Evolutionary conservation across 1,140 invertebrate species (phyloP).

Genomic region (Eumeta japonica): DNA sequence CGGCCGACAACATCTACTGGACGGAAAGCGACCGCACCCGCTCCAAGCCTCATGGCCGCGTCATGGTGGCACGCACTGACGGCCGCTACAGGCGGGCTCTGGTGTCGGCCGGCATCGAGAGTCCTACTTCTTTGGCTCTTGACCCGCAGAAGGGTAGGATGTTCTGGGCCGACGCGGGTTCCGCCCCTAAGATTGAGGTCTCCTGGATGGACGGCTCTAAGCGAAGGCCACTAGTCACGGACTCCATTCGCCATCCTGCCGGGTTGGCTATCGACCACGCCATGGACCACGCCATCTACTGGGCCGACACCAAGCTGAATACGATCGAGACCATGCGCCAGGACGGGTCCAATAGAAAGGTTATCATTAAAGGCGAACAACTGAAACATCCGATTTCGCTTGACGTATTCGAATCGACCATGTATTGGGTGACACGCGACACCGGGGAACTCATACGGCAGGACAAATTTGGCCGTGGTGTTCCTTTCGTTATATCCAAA

Average conservation of each 20-base stretch:
- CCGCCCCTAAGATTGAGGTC: slow-evolving; percentile 81
- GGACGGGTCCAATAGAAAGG: slow-evolving; percentile 77
- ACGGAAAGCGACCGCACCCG: slow-evolving; percentile 80
- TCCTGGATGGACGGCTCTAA: slow-evolving; percentile 96
- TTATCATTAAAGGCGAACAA: slow-evolving; percentile 70
- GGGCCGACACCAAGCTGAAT: slow-evolving; percentile 93
- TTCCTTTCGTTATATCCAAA: slow-evolving; percentile 77
- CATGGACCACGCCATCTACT: slow-evolving; percentile 88
- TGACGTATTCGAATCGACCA: slow-evolving; percentile 88
- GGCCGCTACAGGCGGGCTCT: slow-evolving; percentile 84
- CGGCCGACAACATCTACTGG: slow-evolving; percentile 92
- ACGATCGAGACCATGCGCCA: slow-evolving; percentile 86
- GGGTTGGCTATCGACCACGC: slow-evolving; percentile 88
- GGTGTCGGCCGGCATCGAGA: slow-evolving; percentile 69
- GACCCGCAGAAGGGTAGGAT: slow-evolving; percentile 84
- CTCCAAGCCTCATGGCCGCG: slow-evolving; percentile 68
- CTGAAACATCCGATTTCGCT: slow-evolving; percentile 81
- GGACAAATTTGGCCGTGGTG: slow-evolving; percentile 94
- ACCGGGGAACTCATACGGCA: slow-evolving; percentile 81
- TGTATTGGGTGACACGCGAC: slow-evolving; percentile 87
- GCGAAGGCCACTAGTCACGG: slow-evolving; percentile 74
- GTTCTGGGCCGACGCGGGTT: slow-evolving; percentile 88
- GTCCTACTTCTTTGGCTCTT: slow-evolving; percentile 82
- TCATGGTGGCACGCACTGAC: slow-evolving; percentile 86
- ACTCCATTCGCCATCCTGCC: slow-evolving; percentile 78